Conservation (phyloP, 2,888 invertebrate genomes). For the Ctena decussata region DNA sequence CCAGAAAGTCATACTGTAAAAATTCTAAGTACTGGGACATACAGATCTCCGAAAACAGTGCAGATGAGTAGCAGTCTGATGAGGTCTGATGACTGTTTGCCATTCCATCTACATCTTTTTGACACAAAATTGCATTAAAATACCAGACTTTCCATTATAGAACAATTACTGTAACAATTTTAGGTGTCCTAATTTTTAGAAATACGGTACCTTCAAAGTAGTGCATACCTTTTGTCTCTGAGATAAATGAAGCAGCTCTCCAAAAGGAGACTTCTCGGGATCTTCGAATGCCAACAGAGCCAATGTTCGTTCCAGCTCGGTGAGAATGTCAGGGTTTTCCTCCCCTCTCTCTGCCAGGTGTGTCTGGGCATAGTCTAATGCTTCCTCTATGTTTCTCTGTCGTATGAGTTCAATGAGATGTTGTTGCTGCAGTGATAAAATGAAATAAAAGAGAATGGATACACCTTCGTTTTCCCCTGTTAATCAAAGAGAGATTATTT, state of each 20-base stretch:
- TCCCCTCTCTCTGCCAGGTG: conserved; percentile 96
- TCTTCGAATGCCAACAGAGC: conserved; percentile 98
- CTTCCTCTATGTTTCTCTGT: conserved; percentile 94
- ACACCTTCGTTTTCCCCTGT: too few relatives aligned
- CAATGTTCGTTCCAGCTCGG: conserved; percentile 96
- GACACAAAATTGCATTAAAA: too few relatives aligned
- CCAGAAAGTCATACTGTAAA: too few relatives aligned
- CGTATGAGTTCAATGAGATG: conserved; percentile 96
- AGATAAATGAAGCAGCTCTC: conserved; percentile 96
- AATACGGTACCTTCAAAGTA: background rate
- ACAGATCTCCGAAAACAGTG: too few relatives aligned
- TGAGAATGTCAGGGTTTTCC: conserved; percentile 89
- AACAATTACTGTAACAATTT: too few relatives aligned
- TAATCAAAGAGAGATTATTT: too few relatives aligned
- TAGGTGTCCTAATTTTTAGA: background rate
- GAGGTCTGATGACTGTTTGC: too few relatives aligned
- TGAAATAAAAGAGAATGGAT: too few relatives aligned
- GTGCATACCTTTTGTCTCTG: conserved; percentile 91
- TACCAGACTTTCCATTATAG: too few relatives aligned
- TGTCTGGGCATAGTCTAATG: conserved; percentile 95
- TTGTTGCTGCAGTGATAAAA: conserved; percentile 90
- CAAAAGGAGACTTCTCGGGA: conserved; percentile 97
- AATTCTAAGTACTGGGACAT: too few relatives aligned
- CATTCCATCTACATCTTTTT: too few relatives aligned
- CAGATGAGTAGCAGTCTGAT: too few relatives aligned